phyloP scores from a whole-genome alignment of 2,113 vertebrate species.

The Callorhinus ursinus region DNA sequence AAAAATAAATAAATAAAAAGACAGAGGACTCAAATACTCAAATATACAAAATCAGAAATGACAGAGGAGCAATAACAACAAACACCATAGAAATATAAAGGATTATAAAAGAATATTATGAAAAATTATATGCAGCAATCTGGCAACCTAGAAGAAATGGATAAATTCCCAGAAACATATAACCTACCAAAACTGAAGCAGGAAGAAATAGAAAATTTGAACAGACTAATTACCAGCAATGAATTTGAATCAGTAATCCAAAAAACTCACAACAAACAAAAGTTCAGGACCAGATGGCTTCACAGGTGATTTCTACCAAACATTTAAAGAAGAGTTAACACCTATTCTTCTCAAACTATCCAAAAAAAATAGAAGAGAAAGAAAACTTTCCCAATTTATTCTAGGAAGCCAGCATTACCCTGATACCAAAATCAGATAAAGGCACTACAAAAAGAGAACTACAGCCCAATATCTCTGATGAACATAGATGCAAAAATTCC shows the following conservation, averaged over 20 bases:
- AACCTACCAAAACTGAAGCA: background rate
- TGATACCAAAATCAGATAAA: background rate
- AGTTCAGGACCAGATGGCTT: background rate
- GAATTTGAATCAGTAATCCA: background rate
- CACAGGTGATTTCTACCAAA: background rate
- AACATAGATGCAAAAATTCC: background rate
- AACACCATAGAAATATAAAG: background rate
- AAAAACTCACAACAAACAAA: background rate
- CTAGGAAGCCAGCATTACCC: background rate
- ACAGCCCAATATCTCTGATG: background rate
- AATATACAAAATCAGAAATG: background rate
- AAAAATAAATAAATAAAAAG: background rate
- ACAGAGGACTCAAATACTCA: background rate
- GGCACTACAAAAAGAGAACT: background rate
- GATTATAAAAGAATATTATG: background rate
- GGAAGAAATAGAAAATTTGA: background rate
- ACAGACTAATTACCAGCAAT: background rate
- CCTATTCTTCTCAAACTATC: background rate
- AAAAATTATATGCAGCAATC: background rate
- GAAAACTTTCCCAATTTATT: background rate
- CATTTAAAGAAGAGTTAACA: background rate
- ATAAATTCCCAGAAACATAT: background rate
- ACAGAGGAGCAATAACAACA: background rate
- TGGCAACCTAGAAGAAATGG: background rate
- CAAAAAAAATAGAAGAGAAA: background rate